These are phyloP conservation scores for Acanthornis magna DNA, from an alignment of 2,797 vertebrate genomes.

Conservation along the genomic window DNA sequence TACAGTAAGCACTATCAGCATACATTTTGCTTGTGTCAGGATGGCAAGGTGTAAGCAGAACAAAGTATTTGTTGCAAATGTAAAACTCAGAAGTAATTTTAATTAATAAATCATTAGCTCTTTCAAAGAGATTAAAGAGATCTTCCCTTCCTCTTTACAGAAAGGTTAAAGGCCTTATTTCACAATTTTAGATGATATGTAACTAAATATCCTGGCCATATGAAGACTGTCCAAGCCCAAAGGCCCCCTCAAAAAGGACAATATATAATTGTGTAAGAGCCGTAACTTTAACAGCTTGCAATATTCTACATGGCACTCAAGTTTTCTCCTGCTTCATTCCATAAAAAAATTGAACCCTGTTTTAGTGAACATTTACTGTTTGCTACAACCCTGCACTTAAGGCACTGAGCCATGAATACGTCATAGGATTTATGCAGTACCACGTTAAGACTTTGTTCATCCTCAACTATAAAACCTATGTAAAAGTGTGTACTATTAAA, in stretches of 20 bases:
- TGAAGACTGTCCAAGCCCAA: not conserved
- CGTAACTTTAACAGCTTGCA: not conserved
- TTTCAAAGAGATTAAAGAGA: not conserved
- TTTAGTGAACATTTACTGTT: conserved; percentile 2
- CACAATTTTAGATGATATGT: not conserved
- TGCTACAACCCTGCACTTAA: not conserved
- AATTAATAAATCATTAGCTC: not conserved
- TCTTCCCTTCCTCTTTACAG: not conserved
- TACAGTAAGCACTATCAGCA: conserved; percentile 20
- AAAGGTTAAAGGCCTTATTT: not conserved
- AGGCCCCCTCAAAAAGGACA: not conserved
- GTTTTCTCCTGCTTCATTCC: conserved; percentile 24
- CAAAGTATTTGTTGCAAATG: not conserved
- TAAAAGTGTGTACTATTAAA: not conserved
- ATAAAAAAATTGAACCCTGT: not conserved
- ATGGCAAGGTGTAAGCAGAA: conserved; percentile 5
- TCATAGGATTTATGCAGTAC: not conserved
- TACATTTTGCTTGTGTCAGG: conserved; percentile 5
- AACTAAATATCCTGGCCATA: conserved; percentile 7
- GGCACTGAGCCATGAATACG: not conserved
- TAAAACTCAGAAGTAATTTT: not conserved
- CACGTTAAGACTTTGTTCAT: not conserved
- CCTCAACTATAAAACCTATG: not conserved
- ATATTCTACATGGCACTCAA: not conserved
- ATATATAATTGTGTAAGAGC: not conserved